A percentile compares a stretch with the other conserved stretches of the same genome.
These are phyloP conservation scores for Notiomystis cincta DNA, from an alignment of 2,113 vertebrate genomes.

Conservation along the genomic window DNA sequence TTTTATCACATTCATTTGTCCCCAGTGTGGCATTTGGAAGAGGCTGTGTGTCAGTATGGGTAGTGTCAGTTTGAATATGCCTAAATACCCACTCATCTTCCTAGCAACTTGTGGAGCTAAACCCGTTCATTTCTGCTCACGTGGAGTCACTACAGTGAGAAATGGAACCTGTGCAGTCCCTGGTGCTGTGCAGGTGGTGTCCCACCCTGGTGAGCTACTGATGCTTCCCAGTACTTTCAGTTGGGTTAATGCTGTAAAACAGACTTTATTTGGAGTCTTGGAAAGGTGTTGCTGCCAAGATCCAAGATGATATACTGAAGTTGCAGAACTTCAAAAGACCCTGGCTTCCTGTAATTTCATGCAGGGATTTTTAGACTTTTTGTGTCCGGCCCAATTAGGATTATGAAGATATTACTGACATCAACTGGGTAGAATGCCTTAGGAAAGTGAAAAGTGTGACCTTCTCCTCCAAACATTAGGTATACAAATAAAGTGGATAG, in stretches of 20 bases:
- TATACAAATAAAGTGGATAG: slow-evolving; percentile 14
- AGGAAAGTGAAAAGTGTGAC: neutral
- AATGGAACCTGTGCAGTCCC: neutral
- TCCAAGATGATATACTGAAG: neutral
- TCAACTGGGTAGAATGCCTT: neutral
- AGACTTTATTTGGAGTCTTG: neutral
- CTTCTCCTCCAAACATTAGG: neutral
- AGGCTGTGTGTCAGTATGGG: neutral
- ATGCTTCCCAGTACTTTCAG: neutral
- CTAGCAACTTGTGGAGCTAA: neutral
- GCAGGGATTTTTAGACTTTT: neutral
- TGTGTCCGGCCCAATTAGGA: neutral
- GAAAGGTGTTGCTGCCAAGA: neutral
- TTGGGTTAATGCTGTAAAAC: neutral
- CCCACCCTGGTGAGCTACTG: accelerated
- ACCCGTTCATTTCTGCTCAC: neutral
- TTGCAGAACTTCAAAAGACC: neutral
- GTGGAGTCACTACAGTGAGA: accelerated
- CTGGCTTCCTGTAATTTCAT: neutral
- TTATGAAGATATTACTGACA: neutral
- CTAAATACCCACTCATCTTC: neutral
- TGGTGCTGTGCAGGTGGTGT: neutral
- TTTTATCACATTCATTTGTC: neutral
- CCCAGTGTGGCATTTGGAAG: neutral
- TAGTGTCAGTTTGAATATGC: neutral